Evolutionary conservation across 2,113 vertebrate species (phyloP).

Genomic region (Gymnobelideus leadbeateri): DNA sequence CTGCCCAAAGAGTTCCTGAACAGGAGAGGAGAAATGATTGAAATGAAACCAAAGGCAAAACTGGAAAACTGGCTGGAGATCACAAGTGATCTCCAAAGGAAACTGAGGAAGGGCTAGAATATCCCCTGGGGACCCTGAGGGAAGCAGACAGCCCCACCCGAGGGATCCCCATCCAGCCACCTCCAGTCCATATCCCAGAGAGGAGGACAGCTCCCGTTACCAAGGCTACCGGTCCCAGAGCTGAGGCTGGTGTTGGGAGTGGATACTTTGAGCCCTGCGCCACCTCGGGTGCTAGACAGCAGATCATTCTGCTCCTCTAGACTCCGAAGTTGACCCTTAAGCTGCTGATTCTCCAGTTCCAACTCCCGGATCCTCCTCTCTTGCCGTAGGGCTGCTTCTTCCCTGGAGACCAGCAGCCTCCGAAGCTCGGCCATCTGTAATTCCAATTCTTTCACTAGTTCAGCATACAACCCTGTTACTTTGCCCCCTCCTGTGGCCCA

Average conservation of each 20-base stretch:
- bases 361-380: conserved; percentile 62
- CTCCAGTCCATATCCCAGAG: neutral
- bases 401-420: conserved; percentile 35
- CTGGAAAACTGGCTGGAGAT: neutral
- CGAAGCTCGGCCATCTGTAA: conserved; percentile 63
- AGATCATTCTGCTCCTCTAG: conserved; percentile 76
- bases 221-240: neutral
- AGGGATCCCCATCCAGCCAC: neutral
- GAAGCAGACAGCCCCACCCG: neutral
- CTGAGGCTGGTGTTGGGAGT: neutral
- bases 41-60: neutral
- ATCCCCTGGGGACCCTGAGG: neutral
- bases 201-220: conserved; percentile 23
- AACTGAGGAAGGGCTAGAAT: neutral
- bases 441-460: conserved; percentile 71
- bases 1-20: no score
- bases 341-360: conserved; percentile 64
- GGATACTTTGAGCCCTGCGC: neutral
- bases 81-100: neutral
- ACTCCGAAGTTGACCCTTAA: conserved; percentile 55
- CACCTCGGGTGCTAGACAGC: conserved; percentile 38
- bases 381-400: conserved; percentile 17
- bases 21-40: neutral
- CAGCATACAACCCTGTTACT: conserved; percentile 60
- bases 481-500: neutral